These are phyloP conservation scores for Semnornis frantzii DNA, from an alignment of 2,113 vertebrate species.

Conservation along the genomic window DNA sequence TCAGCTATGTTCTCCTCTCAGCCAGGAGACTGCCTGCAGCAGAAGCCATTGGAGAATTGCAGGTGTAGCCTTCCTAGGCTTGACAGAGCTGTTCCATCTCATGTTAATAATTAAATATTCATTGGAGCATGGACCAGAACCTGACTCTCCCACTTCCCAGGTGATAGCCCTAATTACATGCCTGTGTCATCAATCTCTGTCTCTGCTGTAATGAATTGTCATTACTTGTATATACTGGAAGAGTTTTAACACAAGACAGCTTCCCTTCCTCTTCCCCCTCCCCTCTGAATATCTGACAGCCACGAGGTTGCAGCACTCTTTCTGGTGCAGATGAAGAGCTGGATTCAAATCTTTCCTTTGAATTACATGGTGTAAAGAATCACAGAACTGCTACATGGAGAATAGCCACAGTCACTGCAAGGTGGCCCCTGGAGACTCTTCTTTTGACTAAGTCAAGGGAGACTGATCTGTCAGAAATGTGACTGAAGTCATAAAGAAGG, in stretches of 20 bases:
- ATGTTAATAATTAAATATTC: constrained; percentile 71
- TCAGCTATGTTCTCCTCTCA: not conserved
- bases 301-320: not conserved
- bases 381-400: not conserved
- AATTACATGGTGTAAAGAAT: not conserved
- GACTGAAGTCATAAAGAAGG: not conserved
- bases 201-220: constrained; percentile 61
- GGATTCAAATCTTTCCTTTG: not conserved
- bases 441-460: not conserved
- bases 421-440: not conserved
- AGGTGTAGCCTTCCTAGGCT: constrained; percentile 48
- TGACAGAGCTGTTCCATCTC: constrained; percentile 64
- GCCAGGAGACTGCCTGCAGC: not conserved
- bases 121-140: constrained; percentile 65
- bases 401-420: not conserved
- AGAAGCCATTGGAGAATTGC: constrained; percentile 36
- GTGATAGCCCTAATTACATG: constrained; percentile 67
- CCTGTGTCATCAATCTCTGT: constrained; percentile 66
- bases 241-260: constrained; percentile 40
- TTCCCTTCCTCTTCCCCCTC: not conserved
- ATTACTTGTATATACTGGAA: constrained; percentile 56
- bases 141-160: constrained; percentile 63
- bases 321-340: not conserved
- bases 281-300: not conserved
- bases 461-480: not conserved